Conservation (phyloP, 2,797 vertebrate genomes). For the Neosalanx taihuensis region DNA sequence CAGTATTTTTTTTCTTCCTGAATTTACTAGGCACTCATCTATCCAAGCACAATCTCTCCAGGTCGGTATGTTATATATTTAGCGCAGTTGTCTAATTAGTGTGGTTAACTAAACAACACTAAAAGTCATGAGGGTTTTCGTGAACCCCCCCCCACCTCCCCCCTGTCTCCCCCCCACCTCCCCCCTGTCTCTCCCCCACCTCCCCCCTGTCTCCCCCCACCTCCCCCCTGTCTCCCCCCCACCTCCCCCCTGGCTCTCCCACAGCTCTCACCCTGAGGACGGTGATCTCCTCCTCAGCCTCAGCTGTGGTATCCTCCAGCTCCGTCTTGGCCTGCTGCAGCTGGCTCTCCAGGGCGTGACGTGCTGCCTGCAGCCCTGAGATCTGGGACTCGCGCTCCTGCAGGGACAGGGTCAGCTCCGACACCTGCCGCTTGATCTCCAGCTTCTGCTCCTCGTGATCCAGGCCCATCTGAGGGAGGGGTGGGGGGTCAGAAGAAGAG, state of each 20-base stretch:
- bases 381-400: slow-evolving; percentile 95
- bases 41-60: no score
- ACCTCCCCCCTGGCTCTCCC: background rate
- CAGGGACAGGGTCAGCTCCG: slow-evolving; percentile 89
- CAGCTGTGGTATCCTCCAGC: slow-evolving; percentile 92
- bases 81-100: no score
- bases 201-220: background rate
- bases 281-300: slow-evolving; percentile 96
- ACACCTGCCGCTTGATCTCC: slow-evolving; percentile 91
- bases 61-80: no score
- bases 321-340: slow-evolving; percentile 93
- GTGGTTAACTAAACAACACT: no score
- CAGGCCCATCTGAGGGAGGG: slow-evolving; percentile 80
- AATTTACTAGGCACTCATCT: no score
- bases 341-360: slow-evolving; percentile 87
- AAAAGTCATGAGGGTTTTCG: no score
- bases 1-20: no score
- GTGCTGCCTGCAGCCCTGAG: slow-evolving; percentile 84
- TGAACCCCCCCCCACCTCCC: background rate
- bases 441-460: slow-evolving; percentile 93
- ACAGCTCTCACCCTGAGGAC: slow-evolving; percentile 82
- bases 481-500: slow-evolving; percentile 1
- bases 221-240: background rate
- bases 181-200: background rate
- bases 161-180: background rate